Conservation (phyloP, 2,888 invertebrate species). For the Aromia moschata region DNA sequence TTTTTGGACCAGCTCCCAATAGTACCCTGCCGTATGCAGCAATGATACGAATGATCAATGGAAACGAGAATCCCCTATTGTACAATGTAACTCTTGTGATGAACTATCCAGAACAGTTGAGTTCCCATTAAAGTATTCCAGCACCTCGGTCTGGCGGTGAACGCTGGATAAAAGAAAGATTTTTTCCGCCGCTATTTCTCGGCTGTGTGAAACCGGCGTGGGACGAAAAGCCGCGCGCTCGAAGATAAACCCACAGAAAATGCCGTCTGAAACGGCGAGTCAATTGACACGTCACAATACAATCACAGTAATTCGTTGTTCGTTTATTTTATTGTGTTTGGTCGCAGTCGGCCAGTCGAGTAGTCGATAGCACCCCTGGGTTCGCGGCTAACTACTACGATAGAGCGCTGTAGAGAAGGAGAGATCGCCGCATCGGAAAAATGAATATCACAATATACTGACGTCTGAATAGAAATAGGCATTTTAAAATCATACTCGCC, state of each 20-base stretch:
- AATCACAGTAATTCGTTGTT: slow-evolving; percentile 50
- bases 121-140: too few relatives aligned
- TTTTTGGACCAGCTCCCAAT: too few relatives aligned
- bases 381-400: not conserved
- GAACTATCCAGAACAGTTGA: too few relatives aligned
- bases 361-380: not conserved
- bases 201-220: slow-evolving; percentile 12
- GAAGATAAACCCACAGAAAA: slow-evolving; percentile 27
- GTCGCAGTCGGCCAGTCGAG: slow-evolving; percentile 36
- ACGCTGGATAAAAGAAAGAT: too few relatives aligned
- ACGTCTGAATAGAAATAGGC: slow-evolving; percentile 25
- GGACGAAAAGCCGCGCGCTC: slow-evolving; percentile 11
- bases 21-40: too few relatives aligned
- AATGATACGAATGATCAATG: too few relatives aligned
- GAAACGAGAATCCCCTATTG: too few relatives aligned
- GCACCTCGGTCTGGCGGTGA: too few relatives aligned
- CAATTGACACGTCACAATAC: slow-evolving; percentile 54
- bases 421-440: slow-evolving; percentile 19
- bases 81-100: too few relatives aligned
- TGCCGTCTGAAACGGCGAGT: slow-evolving; percentile 39
- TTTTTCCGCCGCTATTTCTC: not conserved
- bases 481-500: slow-evolving; percentile 18
- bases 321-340: slow-evolving; percentile 50
- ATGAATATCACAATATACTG: slow-evolving; percentile 26
- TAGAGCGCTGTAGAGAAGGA: slow-evolving; percentile 11